Percentiles rank a stretch among this genome's conserved stretches.
Evolutionary conservation across 2,797 vertebrate species (phyloP).

Genomic region (Nannoperca australis): DNA sequence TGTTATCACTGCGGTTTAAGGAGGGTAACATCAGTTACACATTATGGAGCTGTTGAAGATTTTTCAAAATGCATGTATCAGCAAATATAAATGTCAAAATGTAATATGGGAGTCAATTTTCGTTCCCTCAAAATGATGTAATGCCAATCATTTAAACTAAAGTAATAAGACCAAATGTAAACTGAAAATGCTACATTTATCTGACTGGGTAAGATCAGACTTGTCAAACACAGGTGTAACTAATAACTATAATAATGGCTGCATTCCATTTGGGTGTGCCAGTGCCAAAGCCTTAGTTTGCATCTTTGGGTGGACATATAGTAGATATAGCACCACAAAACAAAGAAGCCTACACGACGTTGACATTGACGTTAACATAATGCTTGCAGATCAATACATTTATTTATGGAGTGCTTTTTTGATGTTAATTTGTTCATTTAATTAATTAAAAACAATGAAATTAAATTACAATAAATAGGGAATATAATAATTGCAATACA

Average conservation of each 20-base stretch:
- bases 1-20: slow-evolving; percentile 37
- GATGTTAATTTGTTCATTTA: neutral
- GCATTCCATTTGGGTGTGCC: neutral
- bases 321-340: too few species aligned
- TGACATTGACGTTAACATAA: too few species aligned
- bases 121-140: neutral
- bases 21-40: slow-evolving; percentile 37
- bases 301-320: too few species aligned
- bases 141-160: neutral
- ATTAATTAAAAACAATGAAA: neutral
- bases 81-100: slow-evolving; percentile 31
- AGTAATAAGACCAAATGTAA: neutral
- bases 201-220: neutral
- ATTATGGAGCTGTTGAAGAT: slow-evolving; percentile 29
- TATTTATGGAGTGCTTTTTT: neutral
- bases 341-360: too few species aligned
- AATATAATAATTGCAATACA: neutral
- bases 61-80: slow-evolving; percentile 30
- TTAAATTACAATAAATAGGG: neutral
- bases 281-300: neutral
- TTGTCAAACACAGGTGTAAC: neutral
- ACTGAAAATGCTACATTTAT: neutral
- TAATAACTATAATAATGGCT: neutral
- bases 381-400: neutral
- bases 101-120: neutral